Evolutionary conservation across 2,113 vertebrate species (phyloP).

Genomic region (Aspidoscelis tigris): DNA sequence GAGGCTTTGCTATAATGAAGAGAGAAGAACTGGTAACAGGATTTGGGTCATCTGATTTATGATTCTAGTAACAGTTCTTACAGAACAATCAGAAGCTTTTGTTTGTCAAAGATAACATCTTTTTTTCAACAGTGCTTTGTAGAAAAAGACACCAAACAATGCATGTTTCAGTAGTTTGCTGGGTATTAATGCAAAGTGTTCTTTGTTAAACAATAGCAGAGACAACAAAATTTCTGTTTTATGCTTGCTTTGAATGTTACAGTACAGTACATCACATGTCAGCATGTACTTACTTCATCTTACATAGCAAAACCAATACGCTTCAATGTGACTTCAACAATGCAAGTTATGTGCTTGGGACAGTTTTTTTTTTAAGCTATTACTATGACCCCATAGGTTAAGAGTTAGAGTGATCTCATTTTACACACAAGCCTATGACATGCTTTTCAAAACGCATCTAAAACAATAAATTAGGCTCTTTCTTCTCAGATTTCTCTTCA

Average conservation of each 20-base stretch:
- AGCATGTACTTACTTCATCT: constrained; percentile 2
- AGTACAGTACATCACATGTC: constrained; percentile 23
- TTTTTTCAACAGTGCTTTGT: constrained; percentile 17
- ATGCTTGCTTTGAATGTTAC: constrained; percentile 39
- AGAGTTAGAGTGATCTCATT: not conserved
- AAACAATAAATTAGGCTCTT: not conserved
- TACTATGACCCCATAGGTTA: not conserved
- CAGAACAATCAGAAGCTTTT: not conserved
- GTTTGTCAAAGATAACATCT: constrained; percentile 2
- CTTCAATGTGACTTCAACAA: not conserved
- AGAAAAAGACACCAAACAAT: constrained; percentile 22
- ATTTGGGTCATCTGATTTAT: not conserved
- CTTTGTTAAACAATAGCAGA: constrained; percentile 13
- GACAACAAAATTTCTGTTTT: not conserved
- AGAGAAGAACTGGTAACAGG: not conserved
- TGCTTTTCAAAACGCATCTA: not conserved
- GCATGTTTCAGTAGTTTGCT: not conserved
- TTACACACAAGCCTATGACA: not conserved
- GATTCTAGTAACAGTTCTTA: not conserved
- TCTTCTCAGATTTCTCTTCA: not conserved
- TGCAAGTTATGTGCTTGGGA: not conserved
- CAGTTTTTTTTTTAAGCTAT: not conserved
- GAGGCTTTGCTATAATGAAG: too few relatives aligned
- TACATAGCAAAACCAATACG: constrained; percentile 27
- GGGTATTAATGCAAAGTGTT: constrained; percentile 39